A percentile compares a stretch with the other conserved stretches of the same genome.
Conservation (phyloP, 2,797 vertebrate species). For the Podarcis siculus region DNA sequence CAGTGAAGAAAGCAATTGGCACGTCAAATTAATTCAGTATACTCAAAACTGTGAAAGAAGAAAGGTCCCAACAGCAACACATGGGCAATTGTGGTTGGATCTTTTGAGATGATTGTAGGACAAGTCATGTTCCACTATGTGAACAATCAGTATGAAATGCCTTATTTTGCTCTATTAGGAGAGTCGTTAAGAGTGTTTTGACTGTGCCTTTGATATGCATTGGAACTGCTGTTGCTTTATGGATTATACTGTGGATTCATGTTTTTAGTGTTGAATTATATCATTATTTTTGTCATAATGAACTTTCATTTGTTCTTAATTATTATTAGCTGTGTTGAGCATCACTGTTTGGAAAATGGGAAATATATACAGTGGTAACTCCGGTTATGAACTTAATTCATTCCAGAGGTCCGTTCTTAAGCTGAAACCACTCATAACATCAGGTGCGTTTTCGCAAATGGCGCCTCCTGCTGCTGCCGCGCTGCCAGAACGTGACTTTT, state of each 20-base stretch:
- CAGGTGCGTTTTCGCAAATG: too few relatives aligned
- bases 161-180: neutral
- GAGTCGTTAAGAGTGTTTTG: neutral
- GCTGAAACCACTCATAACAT: too few relatives aligned
- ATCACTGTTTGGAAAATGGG: neutral
- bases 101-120: too few relatives aligned
- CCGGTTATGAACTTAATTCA: too few relatives aligned
- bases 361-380: neutral
- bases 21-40: neutral
- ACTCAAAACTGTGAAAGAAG: too few relatives aligned
- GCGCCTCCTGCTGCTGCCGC: too few relatives aligned
- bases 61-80: too few relatives aligned
- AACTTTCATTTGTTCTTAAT: neutral
- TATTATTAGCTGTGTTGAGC: neutral
- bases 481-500: rapidly evolving
- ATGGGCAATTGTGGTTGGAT: too few relatives aligned
- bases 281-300: neutral
- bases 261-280: neutral
- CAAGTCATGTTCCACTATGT: too few relatives aligned
- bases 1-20: neutral
- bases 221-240: neutral
- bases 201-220: neutral
- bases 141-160: neutral
- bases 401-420: too few relatives aligned
- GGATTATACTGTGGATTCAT: neutral